Percentiles rank a stretch among this genome's conserved stretches.
phyloP scores from a whole-genome alignment of 2,113 vertebrate species.

The Poeciliopsis retropinna region DNA sequence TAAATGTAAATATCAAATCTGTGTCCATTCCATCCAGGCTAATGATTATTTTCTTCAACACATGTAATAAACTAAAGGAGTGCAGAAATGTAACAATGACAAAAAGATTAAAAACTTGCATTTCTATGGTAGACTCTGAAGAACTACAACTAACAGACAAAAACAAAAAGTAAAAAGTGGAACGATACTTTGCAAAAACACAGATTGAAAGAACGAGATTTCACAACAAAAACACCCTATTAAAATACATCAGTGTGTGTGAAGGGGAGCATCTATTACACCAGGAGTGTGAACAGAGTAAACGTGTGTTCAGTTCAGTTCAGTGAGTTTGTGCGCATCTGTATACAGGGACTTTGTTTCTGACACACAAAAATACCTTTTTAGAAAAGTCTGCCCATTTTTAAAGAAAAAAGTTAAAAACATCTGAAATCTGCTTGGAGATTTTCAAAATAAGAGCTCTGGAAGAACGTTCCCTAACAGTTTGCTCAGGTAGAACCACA shows the following conservation, averaged over 20 bases:
- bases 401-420: neutral
- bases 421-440: slow-evolving; percentile 1
- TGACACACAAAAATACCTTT: slow-evolving; percentile 4
- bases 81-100: neutral
- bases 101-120: neutral
- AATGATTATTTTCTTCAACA: neutral
- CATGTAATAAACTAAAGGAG: neutral
- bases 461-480: slow-evolving; percentile 14
- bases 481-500: neutral
- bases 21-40: neutral
- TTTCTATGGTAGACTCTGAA: neutral
- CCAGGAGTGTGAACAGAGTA: neutral
- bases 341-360: neutral
- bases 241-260: neutral
- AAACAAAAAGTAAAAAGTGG: neutral
- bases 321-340: slow-evolving; percentile 24
- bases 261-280: neutral
- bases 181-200: neutral
- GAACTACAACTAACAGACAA: neutral
- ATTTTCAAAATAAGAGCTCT: slow-evolving; percentile 7
- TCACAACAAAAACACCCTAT: neutral
- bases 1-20: neutral
- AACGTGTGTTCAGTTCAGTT: slow-evolving; percentile 17
- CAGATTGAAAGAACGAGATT: neutral
- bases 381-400: neutral